Evolutionary conservation across 2,888 invertebrate genomes (phyloP), one percentile per base, ranked within the genome.

Genomic region (Augochlorella aurata): DNA sequence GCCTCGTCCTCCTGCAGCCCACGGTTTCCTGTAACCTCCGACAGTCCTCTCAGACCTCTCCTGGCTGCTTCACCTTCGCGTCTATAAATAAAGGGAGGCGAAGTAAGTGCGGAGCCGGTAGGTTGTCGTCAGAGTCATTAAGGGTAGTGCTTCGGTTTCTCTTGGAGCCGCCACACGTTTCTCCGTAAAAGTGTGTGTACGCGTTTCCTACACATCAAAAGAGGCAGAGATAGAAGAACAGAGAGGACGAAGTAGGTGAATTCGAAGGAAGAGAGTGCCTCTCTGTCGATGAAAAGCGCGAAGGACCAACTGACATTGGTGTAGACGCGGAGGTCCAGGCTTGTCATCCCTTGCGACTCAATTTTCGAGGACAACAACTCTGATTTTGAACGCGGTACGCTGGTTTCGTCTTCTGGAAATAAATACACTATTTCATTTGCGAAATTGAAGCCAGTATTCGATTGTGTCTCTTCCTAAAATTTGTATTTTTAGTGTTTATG

Each of bases 81-180:
- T 86, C 86, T 89, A 89, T 89, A 88, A 88, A 89, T 89, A 89
- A 89, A 89, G 89, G 84, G 88, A 83, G 77, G 81, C 79, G 85
- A 88, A 86, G 88, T 83, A 86, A 88, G 89, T 82, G 84, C 82
- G 82, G 86, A 82, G 83, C 69, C 79, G 85, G 76, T 83, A 80
- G 88, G 85, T 89, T 89, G 90, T 90, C 89, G 89, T 88, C 89
- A 81, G 81, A 90, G 89, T 92, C 92, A 92, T 92, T 92, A 92
- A 91, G 89, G 91, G 91, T 92, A 92, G 92, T 92, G 92, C 92
- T 90, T 88, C 86, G 86, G 88, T 88, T 88, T 89, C 83, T 80
- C 88, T 85, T 79, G 83, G 77, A 84, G 82, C 78, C 77, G 47
- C 77, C 73, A 63, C 66, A 80, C 79, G 86, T 81, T 77, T 12